Conservation (phyloP, 2,888 invertebrate genomes). For the Meandrusa payeni region DNA sequence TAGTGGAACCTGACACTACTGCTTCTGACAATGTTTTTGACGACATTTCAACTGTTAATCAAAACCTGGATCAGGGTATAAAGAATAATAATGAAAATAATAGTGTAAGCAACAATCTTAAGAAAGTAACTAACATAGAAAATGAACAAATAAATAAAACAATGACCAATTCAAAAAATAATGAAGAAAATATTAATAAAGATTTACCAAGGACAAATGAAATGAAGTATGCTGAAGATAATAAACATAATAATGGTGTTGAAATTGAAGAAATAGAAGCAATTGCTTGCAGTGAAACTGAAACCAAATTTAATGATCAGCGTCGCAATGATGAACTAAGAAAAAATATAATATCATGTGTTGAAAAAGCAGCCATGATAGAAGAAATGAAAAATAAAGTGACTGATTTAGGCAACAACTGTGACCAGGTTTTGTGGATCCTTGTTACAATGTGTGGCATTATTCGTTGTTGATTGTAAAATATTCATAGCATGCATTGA, state of each 20-base stretch:
- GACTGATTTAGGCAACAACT: constrained; percentile 45
- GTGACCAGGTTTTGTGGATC: constrained; percentile 65
- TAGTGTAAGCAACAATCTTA: constrained; percentile 51
- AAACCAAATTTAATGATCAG: constrained; percentile 48
- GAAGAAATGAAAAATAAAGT: constrained; percentile 66
- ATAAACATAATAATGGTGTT: constrained; percentile 27
- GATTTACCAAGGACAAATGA: constrained; percentile 36
- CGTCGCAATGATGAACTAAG: constrained; percentile 58
- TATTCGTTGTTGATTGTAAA: constrained; percentile 42
- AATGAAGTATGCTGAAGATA: constrained; percentile 29
- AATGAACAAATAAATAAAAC: constrained; percentile 72
- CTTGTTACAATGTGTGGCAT: constrained; percentile 53
- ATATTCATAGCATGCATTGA: constrained; percentile 51
- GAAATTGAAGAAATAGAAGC: constrained; percentile 47
- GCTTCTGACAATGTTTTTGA: constrained; percentile 31
- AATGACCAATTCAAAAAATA: constrained; percentile 45
- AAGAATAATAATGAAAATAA: constrained; percentile 46
- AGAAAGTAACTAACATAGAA: constrained; percentile 70
- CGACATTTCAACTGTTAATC: constrained; percentile 30
- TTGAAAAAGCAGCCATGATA: constrained; percentile 68
- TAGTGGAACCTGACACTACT: constrained; percentile 31
- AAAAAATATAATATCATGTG: constrained; percentile 69
- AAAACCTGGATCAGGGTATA: constrained; percentile 38
- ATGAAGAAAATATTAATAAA: constrained; percentile 38
- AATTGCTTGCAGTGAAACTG: constrained; percentile 34